Conservation (phyloP, 2,888 invertebrate genomes). For the Drosophila koepferae region DNA sequence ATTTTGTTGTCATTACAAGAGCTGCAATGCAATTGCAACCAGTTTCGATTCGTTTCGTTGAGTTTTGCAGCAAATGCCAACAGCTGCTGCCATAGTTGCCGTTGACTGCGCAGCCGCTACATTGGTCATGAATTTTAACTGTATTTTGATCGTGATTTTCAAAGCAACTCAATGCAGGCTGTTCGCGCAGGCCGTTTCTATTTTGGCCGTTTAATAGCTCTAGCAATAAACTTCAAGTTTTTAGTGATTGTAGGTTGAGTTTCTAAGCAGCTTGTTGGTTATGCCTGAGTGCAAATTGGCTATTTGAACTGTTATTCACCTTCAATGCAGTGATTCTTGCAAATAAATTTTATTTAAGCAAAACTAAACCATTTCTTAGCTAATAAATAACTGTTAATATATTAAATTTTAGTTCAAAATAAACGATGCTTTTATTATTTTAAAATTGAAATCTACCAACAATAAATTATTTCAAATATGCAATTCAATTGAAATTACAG, state of each 20-base stretch:
- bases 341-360: slow-evolving; percentile 3
- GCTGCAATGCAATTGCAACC: slow-evolving; percentile 37
- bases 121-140: slow-evolving; percentile 70
- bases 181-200: slow-evolving; percentile 25
- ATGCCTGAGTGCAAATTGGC: slow-evolving; percentile 38
- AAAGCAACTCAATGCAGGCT: slow-evolving; percentile 37
- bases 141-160: slow-evolving; percentile 75
- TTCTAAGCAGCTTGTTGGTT: slow-evolving; percentile 32
- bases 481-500: background rate
- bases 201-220: slow-evolving; percentile 55
- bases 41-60: slow-evolving; percentile 29
- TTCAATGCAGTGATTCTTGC: slow-evolving; percentile 32
- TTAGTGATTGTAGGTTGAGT: slow-evolving; percentile 55
- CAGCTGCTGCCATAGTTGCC: slow-evolving; percentile 3
- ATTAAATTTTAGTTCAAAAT: background rate
- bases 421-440: background rate
- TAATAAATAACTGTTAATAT: background rate
- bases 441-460: background rate
- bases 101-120: slow-evolving; percentile 37
- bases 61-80: slow-evolving; percentile 19
- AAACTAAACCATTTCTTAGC: slow-evolving; percentile 5
- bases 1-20: slow-evolving; percentile 67
- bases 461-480: background rate
- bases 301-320: slow-evolving; percentile 54
- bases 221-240: slow-evolving; percentile 78